Conservation (phyloP, 2,113 vertebrate genomes). For the Lagopus leucura region DNA sequence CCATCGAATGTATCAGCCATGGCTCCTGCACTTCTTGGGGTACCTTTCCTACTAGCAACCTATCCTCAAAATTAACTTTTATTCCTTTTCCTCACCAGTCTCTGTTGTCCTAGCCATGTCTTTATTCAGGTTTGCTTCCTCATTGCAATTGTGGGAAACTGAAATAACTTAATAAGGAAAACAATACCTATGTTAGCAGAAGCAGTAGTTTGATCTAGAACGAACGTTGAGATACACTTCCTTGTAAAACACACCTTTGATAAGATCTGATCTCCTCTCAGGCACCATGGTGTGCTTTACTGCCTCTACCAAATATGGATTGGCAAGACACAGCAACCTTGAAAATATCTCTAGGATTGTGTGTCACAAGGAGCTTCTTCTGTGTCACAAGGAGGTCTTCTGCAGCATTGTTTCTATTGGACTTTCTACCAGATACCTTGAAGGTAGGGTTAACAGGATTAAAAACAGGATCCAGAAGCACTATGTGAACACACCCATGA, state of each 20-base stretch:
- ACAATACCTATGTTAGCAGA: neutral
- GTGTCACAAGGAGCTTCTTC: neutral
- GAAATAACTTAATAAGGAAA: neutral
- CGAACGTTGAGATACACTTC: accelerated
- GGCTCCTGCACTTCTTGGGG: neutral
- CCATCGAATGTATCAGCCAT: neutral
- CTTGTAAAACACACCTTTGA: neutral
- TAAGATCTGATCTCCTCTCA: neutral
- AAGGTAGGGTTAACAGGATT: neutral
- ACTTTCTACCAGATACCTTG: neutral
- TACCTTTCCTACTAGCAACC: neutral
- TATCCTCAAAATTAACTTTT: neutral
- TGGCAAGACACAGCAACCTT: neutral
- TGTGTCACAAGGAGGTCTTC: neutral
- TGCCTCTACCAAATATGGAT: neutral
- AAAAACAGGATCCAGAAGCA: neutral
- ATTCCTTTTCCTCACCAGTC: neutral
- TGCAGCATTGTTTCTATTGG: neutral
- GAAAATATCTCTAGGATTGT: neutral
- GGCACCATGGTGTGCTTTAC: neutral
- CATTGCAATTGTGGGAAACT: neutral
- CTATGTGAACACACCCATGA: neutral
- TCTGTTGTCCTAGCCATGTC: neutral
- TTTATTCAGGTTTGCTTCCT: neutral
- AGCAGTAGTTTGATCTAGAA: neutral